Conservation (phyloP, 2,797 vertebrate genomes). For the Mallotus villosus region DNA sequence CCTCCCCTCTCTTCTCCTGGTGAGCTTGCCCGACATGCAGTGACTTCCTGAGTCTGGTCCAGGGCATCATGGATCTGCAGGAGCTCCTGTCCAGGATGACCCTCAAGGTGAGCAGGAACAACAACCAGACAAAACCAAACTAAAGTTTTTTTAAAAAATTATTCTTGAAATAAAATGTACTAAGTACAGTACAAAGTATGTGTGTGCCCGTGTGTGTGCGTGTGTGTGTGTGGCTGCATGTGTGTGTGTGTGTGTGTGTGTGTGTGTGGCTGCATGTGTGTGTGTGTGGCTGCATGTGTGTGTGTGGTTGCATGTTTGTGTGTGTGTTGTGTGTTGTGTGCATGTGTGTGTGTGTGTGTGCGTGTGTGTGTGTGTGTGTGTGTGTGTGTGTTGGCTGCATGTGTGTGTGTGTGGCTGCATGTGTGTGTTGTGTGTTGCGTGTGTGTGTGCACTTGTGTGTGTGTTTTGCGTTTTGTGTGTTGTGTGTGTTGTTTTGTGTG, state of each 20-base stretch:
- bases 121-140: no score
- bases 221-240: background rate
- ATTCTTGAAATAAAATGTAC: no score
- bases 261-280: background rate
- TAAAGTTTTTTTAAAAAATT: no score
- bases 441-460: no score
- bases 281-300: background rate
- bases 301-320: background rate
- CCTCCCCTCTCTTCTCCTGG: slow-evolving; percentile 67
- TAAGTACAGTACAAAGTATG: background rate
- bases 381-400: no score
- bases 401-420: background rate
- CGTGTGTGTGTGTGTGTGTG: background rate
- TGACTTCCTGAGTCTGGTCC: slow-evolving; percentile 95
- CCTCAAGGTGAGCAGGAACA: slow-evolving; percentile 82
- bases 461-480: no score
- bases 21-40: slow-evolving; percentile 97
- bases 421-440: no score
- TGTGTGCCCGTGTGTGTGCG: background rate
- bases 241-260: background rate
- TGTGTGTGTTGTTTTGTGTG: background rate
- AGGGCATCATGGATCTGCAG: slow-evolving; percentile 99
- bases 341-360: background rate
- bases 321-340: background rate
- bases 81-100: slow-evolving; percentile 97